Evolutionary conservation across 2,888 invertebrate species (phyloP), one percentile per base, ranked within the genome.

Genomic region (Cactoblastis cactorum): DNA sequence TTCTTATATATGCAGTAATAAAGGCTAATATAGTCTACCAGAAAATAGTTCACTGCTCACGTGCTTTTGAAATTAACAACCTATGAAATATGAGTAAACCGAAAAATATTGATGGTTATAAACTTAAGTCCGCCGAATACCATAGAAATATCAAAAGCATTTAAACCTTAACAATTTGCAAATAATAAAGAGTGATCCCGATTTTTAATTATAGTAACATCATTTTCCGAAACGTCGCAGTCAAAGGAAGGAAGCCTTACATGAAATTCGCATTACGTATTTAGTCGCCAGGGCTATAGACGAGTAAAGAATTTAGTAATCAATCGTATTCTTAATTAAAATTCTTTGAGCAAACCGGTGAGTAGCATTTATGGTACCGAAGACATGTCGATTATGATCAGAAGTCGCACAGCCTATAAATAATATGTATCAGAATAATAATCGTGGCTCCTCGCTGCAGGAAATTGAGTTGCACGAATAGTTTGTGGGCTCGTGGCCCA

Each of bases 371-470:
- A 76, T 69, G 72, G 72, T 61, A 64, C 70, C 73, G 71, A 67
- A 70, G 68, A 65, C 62, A 71, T 69, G 76, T 73, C 63, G 60
- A 67, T 78, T 74, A 73, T 70, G 69, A 72, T 74, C 71, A 69
- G 61, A 63, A 64, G 65, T 64, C 67, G 71, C 72, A 68, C 57
- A 65, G 69, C 61, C 63, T 62, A 64, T 64, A 63, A 60, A 56
- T 65, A 59, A 63, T 66, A 28, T 43, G 43, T 43, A 59, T 63
- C 45, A 51, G 48, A 52, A 37, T 37, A 47, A 43, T 41, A 32
- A 22, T 22, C 33, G 34, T 47, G 46, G 43, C 43, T 43, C 28
- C 43, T 43, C 28, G 43, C 43, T 43, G 24, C 43, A 43, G 43
- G 43, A 43, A 43, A 43, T 43, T 43, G 28, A 46, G 50, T 46